Percentiles rank a stretch among this genome's conserved stretches.
phyloP scores from a whole-genome alignment of 2,797 vertebrate genomes.

The Thunnus albacares region DNA sequence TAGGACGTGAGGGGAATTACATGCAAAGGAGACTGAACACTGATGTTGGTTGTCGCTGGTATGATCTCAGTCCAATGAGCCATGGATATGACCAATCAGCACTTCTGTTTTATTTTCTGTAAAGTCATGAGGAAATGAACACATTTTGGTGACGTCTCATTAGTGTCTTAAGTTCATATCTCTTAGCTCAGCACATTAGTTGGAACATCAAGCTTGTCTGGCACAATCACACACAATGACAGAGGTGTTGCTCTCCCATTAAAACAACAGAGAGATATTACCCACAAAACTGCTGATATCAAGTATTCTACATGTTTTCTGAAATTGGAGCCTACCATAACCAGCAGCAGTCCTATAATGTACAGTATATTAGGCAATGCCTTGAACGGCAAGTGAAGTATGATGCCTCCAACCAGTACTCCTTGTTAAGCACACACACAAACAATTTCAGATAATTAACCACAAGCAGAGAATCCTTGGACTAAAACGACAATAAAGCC shows the following conservation, averaged over 20 bases:
- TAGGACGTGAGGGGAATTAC: constrained; percentile 18
- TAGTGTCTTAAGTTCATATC: constrained; percentile 56
- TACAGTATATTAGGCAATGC: background rate
- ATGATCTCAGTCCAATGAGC: constrained; percentile 60
- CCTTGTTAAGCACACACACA: constrained; percentile 2
- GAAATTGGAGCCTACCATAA: background rate
- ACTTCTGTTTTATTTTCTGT: constrained; percentile 47
- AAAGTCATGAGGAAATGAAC: constrained; percentile 51
- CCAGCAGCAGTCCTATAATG: background rate
- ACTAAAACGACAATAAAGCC: background rate
- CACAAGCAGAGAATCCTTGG: background rate
- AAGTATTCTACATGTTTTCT: constrained; percentile 15
- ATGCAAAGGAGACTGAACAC: constrained; percentile 39
- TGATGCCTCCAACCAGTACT: background rate
- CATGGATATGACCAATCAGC: constrained; percentile 59
- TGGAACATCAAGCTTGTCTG: constrained; percentile 40
- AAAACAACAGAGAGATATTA: constrained; percentile 32
- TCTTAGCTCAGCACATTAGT: constrained; percentile 63
- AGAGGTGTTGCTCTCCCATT: constrained; percentile 29
- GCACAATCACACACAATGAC: constrained; percentile 13
- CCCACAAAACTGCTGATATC: constrained; percentile 45
- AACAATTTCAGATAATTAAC: constrained; percentile 1
- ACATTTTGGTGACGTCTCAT: constrained; percentile 59
- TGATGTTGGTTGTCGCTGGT: constrained; percentile 33
- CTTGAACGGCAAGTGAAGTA: background rate